Percentiles rank a stretch among this genome's conserved stretches.
Conservation (phyloP, 2,888 invertebrate species). For the Tanytarsus gracilentus region DNA sequence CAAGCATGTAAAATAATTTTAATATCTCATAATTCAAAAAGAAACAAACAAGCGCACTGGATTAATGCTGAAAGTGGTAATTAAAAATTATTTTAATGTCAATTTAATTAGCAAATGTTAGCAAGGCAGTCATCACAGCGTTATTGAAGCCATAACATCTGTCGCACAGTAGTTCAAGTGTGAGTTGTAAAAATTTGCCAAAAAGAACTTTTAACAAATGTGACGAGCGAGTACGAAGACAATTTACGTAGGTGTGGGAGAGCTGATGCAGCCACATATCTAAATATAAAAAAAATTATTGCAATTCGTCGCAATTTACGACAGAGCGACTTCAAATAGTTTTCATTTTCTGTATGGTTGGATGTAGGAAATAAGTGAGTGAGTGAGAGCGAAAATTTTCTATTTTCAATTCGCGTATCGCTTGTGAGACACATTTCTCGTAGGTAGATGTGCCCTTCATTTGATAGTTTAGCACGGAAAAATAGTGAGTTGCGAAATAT, state of each 20-base stretch:
- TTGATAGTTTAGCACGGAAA: conserved; percentile 21
- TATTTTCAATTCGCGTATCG: conserved; percentile 10
- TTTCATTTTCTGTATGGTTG: background rate
- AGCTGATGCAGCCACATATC: conserved; percentile 17
- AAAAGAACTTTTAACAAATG: too few species aligned
- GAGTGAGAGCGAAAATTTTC: too few species aligned
- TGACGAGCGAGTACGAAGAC: background rate
- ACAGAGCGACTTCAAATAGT: background rate
- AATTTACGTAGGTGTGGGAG: conserved; percentile 18
- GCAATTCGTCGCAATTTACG: conserved; percentile 26
- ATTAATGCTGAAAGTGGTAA: background rate
- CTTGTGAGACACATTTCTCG: conserved; percentile 11
- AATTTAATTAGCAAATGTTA: conserved; percentile 15
- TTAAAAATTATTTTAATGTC: conserved; percentile 10
- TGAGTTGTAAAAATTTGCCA: too few species aligned
- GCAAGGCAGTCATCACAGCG: too few species aligned
- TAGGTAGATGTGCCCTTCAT: conserved; percentile 26
- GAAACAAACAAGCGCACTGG: too few species aligned
- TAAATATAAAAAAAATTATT: conserved; percentile 4
- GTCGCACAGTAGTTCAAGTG: too few species aligned
- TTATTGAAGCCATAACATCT: too few species aligned
- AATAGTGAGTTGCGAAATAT: background rate
- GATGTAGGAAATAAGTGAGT: too few species aligned
- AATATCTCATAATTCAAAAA: too few species aligned
- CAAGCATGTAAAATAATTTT: too few species aligned